phyloP scores from a whole-genome alignment of 2,888 invertebrate species.

The Meghimatium bilineatum region DNA sequence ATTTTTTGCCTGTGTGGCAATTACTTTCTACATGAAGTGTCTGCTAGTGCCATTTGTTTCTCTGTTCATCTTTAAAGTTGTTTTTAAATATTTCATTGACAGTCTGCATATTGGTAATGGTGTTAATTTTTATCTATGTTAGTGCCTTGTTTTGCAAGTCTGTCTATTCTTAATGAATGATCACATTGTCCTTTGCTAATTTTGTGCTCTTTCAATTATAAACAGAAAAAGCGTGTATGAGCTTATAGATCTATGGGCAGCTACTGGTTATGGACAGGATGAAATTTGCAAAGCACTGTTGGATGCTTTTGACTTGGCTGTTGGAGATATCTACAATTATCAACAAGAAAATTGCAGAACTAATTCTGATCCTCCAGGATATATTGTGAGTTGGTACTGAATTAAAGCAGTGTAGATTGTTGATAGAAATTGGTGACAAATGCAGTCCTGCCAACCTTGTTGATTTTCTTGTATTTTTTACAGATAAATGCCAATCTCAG shows the following conservation, averaged over 20 bases:
- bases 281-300: slow-evolving; percentile 56
- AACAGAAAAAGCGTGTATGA: slow-evolving; percentile 58
- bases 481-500: too few relatives aligned
- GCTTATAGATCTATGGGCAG: slow-evolving; percentile 62
- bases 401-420: background rate
- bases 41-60: too few relatives aligned
- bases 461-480: too few relatives aligned
- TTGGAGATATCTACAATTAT: slow-evolving; percentile 57
- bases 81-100: too few relatives aligned
- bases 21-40: too few relatives aligned
- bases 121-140: too few relatives aligned
- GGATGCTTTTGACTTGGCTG: slow-evolving; percentile 55
- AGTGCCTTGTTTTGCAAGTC: too few relatives aligned
- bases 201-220: background rate
- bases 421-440: background rate
- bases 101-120: too few relatives aligned
- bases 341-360: slow-evolving; percentile 48
- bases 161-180: too few relatives aligned
- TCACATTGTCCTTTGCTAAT: background rate
- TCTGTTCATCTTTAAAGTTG: too few relatives aligned
- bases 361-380: slow-evolving; percentile 54
- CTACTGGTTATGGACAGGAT: slow-evolving; percentile 54
- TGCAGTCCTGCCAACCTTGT: too few relatives aligned
- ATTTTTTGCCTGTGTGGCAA: too few relatives aligned
- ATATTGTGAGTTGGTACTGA: slow-evolving; percentile 53